Evolutionary conservation across 2,888 invertebrate genomes (phyloP).

Genomic region (Dexiosoma caninum): DNA sequence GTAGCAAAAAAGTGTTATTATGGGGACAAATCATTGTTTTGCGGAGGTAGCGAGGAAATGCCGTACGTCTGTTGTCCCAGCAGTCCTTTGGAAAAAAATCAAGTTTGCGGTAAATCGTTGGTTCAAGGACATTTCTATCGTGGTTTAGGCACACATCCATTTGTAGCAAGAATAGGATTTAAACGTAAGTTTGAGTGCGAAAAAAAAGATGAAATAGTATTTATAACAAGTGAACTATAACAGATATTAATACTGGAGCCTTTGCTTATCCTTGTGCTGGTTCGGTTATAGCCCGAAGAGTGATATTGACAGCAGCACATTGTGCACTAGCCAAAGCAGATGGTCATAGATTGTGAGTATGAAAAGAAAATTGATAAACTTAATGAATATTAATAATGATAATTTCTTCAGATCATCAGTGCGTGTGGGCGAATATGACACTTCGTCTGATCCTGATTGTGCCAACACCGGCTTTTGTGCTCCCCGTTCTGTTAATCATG

Average conservation of each 20-base stretch:
- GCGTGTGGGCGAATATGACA: slow-evolving; percentile 86
- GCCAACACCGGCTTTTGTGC: slow-evolving; percentile 85
- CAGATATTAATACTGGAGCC: slow-evolving; percentile 83
- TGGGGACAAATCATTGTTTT: slow-evolving; percentile 77
- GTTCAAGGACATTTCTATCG: slow-evolving; percentile 83
- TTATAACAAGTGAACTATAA: neutral
- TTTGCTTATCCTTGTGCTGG: slow-evolving; percentile 88
- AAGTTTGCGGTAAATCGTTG: slow-evolving; percentile 82
- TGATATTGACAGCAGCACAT: slow-evolving; percentile 87
- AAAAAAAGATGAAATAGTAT: neutral
- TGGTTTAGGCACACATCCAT: slow-evolving; percentile 86
- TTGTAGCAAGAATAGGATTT: slow-evolving; percentile 87
- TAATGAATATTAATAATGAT: neutral
- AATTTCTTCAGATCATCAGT: slow-evolving; percentile 80
- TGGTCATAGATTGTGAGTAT: slow-evolving; percentile 85
- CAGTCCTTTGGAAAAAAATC: slow-evolving; percentile 77
- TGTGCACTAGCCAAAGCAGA: slow-evolving; percentile 88
- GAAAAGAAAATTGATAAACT: neutral
- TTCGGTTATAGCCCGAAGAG: slow-evolving; percentile 82
- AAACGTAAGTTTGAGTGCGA: slow-evolving; percentile 80
- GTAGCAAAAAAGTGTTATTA: slow-evolving; percentile 77
- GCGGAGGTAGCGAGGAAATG: slow-evolving; percentile 76
- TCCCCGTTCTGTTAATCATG: slow-evolving; percentile 83
- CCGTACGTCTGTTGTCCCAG: slow-evolving; percentile 78
- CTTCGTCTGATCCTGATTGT: slow-evolving; percentile 86